A percentile compares a stretch with the other conserved stretches of the same genome.
phyloP scores from a whole-genome alignment of 2,797 vertebrate species.

The Thaleichthys pacificus region DNA sequence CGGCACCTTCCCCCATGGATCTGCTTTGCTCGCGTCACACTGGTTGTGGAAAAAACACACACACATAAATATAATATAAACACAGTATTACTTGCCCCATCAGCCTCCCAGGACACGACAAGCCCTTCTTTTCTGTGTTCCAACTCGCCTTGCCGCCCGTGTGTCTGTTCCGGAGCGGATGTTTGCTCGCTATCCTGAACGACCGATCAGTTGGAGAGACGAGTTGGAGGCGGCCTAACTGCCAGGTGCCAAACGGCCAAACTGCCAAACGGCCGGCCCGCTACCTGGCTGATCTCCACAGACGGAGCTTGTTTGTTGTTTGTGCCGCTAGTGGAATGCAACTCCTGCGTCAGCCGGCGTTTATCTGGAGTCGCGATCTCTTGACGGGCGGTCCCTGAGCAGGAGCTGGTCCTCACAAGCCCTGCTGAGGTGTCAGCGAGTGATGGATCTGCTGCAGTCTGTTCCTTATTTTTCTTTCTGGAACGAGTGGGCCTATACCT shows the following conservation, averaged over 20 bases:
- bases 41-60: conserved; percentile 14
- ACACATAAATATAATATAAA: not conserved
- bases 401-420: too few relatives aligned
- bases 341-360: not conserved
- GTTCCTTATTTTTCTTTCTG: too few relatives aligned
- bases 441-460: too few relatives aligned
- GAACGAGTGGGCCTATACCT: too few relatives aligned
- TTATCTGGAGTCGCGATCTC: not conserved
- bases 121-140: not conserved
- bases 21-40: conserved; percentile 30
- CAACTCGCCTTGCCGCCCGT: not conserved
- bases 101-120: not conserved
- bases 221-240: not conserved
- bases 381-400: too few relatives aligned
- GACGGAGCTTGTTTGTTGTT: not conserved
- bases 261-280: not conserved
- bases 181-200: not conserved
- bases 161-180: not conserved
- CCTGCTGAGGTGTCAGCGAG: too few relatives aligned
- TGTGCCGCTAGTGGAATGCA: not conserved
- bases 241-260: not conserved
- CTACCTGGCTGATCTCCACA: not conserved
- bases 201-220: too few relatives aligned
- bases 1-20: conserved; percentile 7
- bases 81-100: not conserved